Conservation (phyloP, 2,888 invertebrate genomes). For the Prenolepis imparis region DNA sequence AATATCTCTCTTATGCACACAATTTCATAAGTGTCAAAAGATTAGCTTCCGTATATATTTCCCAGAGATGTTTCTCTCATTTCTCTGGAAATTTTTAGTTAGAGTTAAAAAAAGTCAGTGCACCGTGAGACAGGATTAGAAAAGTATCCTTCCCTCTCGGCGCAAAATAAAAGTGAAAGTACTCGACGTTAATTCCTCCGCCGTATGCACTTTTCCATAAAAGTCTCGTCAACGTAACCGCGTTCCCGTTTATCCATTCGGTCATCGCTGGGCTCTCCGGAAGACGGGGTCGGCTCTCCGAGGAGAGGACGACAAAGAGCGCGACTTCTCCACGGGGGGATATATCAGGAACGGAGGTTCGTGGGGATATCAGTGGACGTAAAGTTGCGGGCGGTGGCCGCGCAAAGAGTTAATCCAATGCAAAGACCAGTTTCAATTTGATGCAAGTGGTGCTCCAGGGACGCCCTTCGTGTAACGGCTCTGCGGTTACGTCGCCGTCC, state of each 20-base stretch:
- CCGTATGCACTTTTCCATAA: conserved; percentile 36
- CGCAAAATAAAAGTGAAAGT: conserved; percentile 24
- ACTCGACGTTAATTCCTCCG: conserved; percentile 16
- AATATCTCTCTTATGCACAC: neutral
- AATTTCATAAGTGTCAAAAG: neutral
- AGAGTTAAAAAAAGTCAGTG: neutral
- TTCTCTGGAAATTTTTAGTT: neutral
- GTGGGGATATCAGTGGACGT: conserved; percentile 50
- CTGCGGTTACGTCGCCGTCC: conserved; percentile 71
- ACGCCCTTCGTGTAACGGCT: conserved; percentile 72
- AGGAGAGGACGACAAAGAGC: conserved; percentile 47
- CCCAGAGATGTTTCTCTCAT: neutral
- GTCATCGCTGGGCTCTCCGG: conserved; percentile 25
- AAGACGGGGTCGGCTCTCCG: conserved; percentile 31
- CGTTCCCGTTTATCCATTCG: conserved; percentile 30
- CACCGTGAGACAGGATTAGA: neutral
- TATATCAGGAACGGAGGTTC: neutral
- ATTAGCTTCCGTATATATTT: neutral
- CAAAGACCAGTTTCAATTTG: conserved; percentile 84
- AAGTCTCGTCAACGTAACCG: conserved; percentile 45
- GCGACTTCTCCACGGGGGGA: no score
- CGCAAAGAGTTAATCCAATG: conserved; percentile 82
- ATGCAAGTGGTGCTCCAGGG: conserved; percentile 79
- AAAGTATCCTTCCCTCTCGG: conserved; percentile 9
- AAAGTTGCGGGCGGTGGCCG: conserved; percentile 65